Percentiles rank a stretch among this genome's conserved stretches.
Conservation (phyloP, 2,113 vertebrate genomes). For the Silurus asotus region DNA sequence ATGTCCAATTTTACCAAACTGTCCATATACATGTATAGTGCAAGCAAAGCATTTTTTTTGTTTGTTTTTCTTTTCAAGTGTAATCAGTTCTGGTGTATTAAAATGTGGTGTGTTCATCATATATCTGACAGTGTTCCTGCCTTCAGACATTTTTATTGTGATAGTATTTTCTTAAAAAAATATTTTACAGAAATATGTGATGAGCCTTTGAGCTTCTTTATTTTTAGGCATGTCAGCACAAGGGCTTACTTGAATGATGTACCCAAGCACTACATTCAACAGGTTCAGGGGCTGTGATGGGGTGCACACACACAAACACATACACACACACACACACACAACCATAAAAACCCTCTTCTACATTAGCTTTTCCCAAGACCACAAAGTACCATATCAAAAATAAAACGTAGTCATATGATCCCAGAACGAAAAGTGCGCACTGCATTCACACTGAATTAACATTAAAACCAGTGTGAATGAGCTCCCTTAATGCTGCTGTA, state of each 20-base stretch:
- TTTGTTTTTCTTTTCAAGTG: not conserved
- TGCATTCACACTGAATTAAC: constrained; percentile 58
- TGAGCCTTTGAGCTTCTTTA: not conserved
- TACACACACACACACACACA: not conserved
- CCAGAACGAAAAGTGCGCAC: constrained; percentile 42
- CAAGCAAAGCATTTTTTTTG: not conserved
- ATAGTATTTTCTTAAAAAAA: not conserved
- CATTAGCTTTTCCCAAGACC: constrained; percentile 54
- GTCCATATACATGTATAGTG: not conserved
- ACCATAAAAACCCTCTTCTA: constrained; percentile 32
- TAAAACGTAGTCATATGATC: constrained; percentile 58
- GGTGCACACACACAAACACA: not conserved
- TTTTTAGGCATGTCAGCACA: not conserved
- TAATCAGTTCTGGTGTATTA: constrained; percentile 1
- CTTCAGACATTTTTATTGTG: not conserved
- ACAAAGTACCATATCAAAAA: constrained; percentile 64
- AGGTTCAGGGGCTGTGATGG: constrained; percentile 1
- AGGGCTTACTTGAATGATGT: not conserved
- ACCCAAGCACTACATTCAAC: not conserved
- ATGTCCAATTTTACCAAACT: not conserved
- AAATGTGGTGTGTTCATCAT: not conserved
- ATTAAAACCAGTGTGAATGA: constrained; percentile 53
- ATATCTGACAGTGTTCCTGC: not conserved
- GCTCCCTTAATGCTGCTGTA: constrained; percentile 53
- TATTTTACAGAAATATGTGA: not conserved